phyloP scores from a whole-genome alignment of 2,888 invertebrate species.

The Acrobasis consociella region DNA sequence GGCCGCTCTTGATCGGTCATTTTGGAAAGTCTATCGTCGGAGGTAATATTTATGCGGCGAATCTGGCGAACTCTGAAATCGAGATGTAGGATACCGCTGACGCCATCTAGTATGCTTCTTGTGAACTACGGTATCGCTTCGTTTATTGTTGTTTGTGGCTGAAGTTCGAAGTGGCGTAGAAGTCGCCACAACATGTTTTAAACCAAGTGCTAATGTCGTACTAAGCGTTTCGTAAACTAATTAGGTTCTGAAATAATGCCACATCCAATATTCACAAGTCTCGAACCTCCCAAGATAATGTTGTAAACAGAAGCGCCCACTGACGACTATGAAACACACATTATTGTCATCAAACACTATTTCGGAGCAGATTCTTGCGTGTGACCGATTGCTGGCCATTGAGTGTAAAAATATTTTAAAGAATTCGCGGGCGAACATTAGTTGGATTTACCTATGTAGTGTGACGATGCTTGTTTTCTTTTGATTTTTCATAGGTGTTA shows the following conservation, averaged over 20 bases:
- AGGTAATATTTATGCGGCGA: no score
- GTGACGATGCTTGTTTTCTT: not conserved
- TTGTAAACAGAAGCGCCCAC: conserved; percentile 21
- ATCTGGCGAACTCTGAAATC: no score
- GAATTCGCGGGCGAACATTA: conserved; percentile 43
- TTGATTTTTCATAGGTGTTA: not conserved
- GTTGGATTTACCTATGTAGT: conserved; percentile 1
- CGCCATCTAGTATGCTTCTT: no score
- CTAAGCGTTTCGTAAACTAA: no score
- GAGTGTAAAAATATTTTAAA: conserved; percentile 17
- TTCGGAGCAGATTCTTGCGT: conserved; percentile 5
- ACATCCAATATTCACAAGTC: conserved; percentile 61
- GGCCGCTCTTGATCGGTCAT: no score
- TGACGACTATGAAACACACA: conserved; percentile 62
- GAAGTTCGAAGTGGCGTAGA: no score
- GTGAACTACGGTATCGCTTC: no score
- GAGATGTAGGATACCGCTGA: no score
- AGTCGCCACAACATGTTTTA: no score
- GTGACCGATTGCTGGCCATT: conserved; percentile 64
- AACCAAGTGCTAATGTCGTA: no score
- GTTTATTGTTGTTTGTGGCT: no score
- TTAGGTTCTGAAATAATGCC: not conserved
- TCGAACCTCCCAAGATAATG: conserved; percentile 40
- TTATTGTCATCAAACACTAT: conserved; percentile 58
- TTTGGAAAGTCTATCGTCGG: no score